These are phyloP conservation scores for Melanotaenia duboulayi DNA, from an alignment of 2,113 vertebrate genomes.

Conservation along the genomic window DNA sequence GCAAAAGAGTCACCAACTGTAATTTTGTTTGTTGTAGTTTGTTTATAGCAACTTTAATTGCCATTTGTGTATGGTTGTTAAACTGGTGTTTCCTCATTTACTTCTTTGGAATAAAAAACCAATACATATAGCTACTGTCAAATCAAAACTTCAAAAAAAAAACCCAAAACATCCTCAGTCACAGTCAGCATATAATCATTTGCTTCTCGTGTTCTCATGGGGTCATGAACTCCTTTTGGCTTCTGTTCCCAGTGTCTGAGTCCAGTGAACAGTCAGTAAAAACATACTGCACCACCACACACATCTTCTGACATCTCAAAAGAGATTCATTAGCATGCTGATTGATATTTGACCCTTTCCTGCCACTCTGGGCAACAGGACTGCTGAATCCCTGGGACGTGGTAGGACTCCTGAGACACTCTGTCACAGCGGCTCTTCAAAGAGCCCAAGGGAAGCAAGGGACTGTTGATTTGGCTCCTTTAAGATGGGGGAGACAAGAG, in stretches of 20 bases:
- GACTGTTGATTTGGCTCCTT: slow-evolving; percentile 68
- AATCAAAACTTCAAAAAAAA: slow-evolving; percentile 21
- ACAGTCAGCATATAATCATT: slow-evolving; percentile 4
- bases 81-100: slow-evolving; percentile 75
- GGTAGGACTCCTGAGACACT: slow-evolving; percentile 46
- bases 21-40: slow-evolving; percentile 63
- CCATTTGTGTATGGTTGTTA: slow-evolving; percentile 68
- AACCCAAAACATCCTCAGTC: slow-evolving; percentile 7
- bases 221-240: slow-evolving; percentile 9
- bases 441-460: slow-evolving; percentile 66
- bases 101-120: slow-evolving; percentile 82
- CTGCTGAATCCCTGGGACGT: slow-evolving; percentile 33
- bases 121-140: slow-evolving; percentile 72
- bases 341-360: slow-evolving; percentile 76
- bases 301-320: slow-evolving; percentile 14
- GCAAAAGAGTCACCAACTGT: slow-evolving; percentile 64
- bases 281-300: slow-evolving; percentile 1
- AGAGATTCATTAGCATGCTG: slow-evolving; percentile 15
- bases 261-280: not conserved
- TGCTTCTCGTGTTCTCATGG: not conserved
- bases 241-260: slow-evolving; percentile 13
- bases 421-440: slow-evolving; percentile 71
- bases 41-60: slow-evolving; percentile 61
- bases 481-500: slow-evolving; percentile 71
- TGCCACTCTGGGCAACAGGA: slow-evolving; percentile 58